Conservation (phyloP, 2,113 vertebrate species). For the Strix aluco region DNA sequence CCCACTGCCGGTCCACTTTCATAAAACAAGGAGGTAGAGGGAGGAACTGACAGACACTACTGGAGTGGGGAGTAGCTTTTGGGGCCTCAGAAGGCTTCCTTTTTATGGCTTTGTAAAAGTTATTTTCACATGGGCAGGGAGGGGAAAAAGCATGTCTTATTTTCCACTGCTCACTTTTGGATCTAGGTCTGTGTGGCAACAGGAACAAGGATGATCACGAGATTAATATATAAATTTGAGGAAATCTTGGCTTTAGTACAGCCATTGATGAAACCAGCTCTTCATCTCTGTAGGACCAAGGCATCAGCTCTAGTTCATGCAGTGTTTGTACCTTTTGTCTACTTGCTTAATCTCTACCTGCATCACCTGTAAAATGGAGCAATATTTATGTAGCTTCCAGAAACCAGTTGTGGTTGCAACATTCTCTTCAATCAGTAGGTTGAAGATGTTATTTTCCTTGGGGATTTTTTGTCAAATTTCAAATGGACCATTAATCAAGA, state of each 20-base stretch:
- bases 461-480: neutral
- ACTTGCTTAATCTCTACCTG: neutral
- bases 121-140: neutral
- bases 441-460: neutral
- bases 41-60: neutral
- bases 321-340: neutral
- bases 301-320: neutral
- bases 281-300: neutral
- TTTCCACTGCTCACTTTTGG: neutral
- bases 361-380: neutral
- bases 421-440: neutral
- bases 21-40: neutral
- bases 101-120: neutral
- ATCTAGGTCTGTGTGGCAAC: neutral
- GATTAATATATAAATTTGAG: neutral
- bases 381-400: neutral
- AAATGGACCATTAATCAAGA: neutral
- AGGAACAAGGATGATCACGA: neutral
- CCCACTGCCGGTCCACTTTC: accelerated
- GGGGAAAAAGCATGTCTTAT: neutral
- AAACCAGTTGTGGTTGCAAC: neutral
- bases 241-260: neutral
- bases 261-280: neutral
- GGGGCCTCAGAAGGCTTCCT: neutral
- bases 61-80: neutral